Evolutionary conservation across 2,797 vertebrate species (phyloP).

Genomic region (Enteromius viviparus): DNA sequence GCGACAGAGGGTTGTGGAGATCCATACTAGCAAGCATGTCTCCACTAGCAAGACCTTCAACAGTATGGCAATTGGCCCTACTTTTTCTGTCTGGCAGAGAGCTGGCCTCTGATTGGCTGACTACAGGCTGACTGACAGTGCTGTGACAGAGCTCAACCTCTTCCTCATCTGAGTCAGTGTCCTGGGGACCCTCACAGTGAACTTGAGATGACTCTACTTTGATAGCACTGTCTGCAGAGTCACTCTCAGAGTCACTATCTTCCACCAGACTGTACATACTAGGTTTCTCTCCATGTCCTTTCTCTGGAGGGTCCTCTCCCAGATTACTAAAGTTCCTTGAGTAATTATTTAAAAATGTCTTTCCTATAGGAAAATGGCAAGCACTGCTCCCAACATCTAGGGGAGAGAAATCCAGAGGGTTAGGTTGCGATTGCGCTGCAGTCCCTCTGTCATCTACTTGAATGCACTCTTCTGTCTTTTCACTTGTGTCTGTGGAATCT

Average conservation of each 20-base stretch:
- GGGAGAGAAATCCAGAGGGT: conserved; percentile 69
- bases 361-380: conserved; percentile 77
- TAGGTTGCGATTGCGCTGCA: conserved; percentile 37
- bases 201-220: conserved; percentile 3
- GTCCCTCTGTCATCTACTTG: conserved; percentile 27
- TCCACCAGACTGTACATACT: conserved; percentile 78
- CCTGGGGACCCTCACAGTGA: conserved; percentile 41
- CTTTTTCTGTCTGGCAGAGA: conserved; percentile 13
- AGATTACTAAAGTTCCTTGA: conserved; percentile 81
- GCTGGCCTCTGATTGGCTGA: conserved; percentile 39
- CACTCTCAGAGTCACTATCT: conserved; percentile 83
- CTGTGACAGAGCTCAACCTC: conserved; percentile 83
- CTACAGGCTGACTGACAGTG: conserved; percentile 30
- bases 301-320: conserved; percentile 68
- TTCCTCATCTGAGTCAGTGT: conserved; percentile 82
- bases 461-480: conserved; percentile 21
- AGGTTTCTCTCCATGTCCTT: conserved; percentile 56
- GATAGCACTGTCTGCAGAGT: conserved; percentile 70
- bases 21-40: conserved; percentile 51
- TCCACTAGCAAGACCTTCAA: conserved; percentile 27
- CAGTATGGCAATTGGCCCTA: conserved; percentile 20
- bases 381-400: conserved; percentile 75
- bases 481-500: conserved; percentile 19
- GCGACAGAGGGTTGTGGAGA: conserved; percentile 45
- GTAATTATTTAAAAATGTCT: conserved; percentile 82